Evolutionary conservation across 2,888 invertebrate genomes (phyloP), one percentile per base, ranked within the genome.

Genomic region (Dasypogon diadema): DNA sequence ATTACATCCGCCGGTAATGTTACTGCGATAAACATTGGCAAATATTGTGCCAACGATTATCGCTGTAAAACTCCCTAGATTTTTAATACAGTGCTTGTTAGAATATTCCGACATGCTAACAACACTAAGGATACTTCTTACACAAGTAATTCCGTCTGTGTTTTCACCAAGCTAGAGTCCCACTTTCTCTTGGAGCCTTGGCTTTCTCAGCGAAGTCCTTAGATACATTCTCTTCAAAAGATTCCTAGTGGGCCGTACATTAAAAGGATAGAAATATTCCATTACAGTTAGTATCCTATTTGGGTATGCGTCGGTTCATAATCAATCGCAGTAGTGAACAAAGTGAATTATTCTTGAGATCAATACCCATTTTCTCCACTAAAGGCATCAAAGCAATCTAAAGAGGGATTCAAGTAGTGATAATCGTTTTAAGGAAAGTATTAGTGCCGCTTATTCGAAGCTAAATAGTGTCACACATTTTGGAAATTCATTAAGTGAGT

Each of bases 241-340:
- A 70, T 54, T 21, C 70, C 54, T 34, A 10, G 18, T 46, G 65
- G 60, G 18, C 37, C 60, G 18, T 12, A 12, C 8, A 22, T 22
- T 54, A 21, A 54, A 54, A 70, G 70, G 70, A 70, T 54, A 54
- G 54, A 70, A 70, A 30, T 8, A 30, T 75, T 75, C 70, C 75
- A 77, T 54, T 77, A 30, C 74, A 75, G 26, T 75, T 70, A 74
- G 74, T 70, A 58, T 68, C 70, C n/a, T 60, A 75, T 58, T 70
- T 51, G 54, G 77, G 58, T 60, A 74, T 58, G 68, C 68, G 65
- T 75, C 77, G 68, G 70, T 77, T 77, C 21, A 60, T 54, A 22
- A 12, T 37, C n/a, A 54, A 10, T 58, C 54, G 46, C 51, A 54
- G 42, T 42, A 63, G 60, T 70, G 26, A 30, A 68, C 26, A 18